Percentiles rank a stretch among this genome's conserved stretches.
phyloP scores from a whole-genome alignment of 2,113 vertebrate genomes.

The Butorides virescens region DNA sequence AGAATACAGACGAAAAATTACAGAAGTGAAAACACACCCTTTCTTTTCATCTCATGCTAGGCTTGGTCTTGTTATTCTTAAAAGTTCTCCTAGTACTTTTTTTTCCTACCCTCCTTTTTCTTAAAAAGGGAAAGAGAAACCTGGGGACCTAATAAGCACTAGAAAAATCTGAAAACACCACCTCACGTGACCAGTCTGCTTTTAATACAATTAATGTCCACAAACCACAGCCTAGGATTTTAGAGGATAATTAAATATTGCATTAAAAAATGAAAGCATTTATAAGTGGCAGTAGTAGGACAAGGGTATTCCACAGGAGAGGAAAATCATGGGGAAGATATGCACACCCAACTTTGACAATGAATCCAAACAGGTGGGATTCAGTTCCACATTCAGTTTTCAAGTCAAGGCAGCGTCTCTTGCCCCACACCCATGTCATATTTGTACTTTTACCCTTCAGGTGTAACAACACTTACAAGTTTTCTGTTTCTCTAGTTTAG shows the following conservation, averaged over 20 bases:
- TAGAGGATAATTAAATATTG: background rate
- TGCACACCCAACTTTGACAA: background rate
- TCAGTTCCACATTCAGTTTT: background rate
- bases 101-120: background rate
- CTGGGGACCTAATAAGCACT: background rate
- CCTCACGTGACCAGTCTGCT: background rate
- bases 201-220: background rate
- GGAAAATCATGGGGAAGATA: background rate
- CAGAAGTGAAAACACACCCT: background rate
- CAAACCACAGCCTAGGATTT: background rate
- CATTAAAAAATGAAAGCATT: background rate
- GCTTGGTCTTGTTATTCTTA: background rate
- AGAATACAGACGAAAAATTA: background rate
- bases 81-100: background rate
- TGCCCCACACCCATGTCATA: background rate
- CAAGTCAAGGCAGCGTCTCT: background rate
- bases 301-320: background rate
- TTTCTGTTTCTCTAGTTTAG: background rate
- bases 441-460: background rate
- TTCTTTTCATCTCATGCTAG: background rate
- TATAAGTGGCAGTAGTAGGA: background rate
- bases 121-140: background rate
- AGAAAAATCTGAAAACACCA: background rate
- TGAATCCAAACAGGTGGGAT: background rate
- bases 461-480: accelerated